A percentile compares a stretch with the other conserved stretches of the same genome.
phyloP scores from a whole-genome alignment of 2,797 vertebrate genomes.

The Lacerta bilineata region DNA sequence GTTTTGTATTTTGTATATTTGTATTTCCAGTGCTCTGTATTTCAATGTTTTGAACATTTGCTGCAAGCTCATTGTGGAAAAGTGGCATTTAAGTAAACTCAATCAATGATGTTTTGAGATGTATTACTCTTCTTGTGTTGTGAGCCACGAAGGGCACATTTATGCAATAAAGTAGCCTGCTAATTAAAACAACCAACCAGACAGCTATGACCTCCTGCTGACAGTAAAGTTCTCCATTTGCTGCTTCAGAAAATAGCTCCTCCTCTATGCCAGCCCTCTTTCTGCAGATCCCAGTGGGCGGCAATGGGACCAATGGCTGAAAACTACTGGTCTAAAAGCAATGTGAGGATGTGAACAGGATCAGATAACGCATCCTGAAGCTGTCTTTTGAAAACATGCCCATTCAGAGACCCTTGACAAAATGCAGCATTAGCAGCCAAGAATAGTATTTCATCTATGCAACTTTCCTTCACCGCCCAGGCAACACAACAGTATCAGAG shows the following conservation, averaged over 20 bases:
- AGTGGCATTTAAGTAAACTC: no score
- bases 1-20: no score
- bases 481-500: not conserved
- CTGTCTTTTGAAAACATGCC: constrained; percentile 18
- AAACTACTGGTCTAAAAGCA: not conserved
- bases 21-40: no score
- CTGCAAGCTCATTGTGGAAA: no score
- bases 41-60: no score
- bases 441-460: not conserved
- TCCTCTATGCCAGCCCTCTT: not conserved
- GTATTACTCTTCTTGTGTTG: not conserved
- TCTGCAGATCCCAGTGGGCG: not conserved
- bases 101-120: not conserved
- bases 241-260: not conserved
- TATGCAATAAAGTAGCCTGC: not conserved
- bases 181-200: not conserved
- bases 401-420: not conserved
- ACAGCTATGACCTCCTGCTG: not conserved
- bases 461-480: not conserved
- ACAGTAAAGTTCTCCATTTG: not conserved
- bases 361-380: not conserved
- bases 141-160: not conserved
- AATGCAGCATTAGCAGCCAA: not conserved
- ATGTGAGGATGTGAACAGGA: constrained; percentile 18
- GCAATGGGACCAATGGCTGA: not conserved